These are phyloP conservation scores for Syrphus vitripennis DNA, from an alignment of 2,888 invertebrate genomes.

Conservation along the genomic window DNA sequence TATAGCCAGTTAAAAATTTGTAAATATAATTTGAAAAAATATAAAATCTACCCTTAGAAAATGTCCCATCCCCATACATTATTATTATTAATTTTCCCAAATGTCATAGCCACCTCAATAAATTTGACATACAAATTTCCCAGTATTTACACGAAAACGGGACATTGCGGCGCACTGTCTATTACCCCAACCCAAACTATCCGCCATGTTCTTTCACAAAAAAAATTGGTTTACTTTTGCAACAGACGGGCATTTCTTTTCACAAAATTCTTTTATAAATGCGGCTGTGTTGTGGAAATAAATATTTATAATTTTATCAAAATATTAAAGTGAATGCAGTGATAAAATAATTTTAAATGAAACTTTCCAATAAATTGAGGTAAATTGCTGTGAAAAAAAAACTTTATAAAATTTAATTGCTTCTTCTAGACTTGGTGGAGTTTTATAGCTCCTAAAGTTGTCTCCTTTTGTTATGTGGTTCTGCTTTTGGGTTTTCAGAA, in stretches of 20 bases:
- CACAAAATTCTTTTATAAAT: conserved; percentile 36
- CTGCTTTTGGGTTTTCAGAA: neutral
- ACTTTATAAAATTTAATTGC: neutral
- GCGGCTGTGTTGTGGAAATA: conserved; percentile 24
- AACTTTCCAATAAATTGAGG: conserved; percentile 31
- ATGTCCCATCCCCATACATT: too few species aligned
- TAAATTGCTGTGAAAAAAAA: conserved; percentile 32
- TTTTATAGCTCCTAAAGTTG: neutral
- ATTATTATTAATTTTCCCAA: neutral
- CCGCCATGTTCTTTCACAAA: conserved; percentile 62
- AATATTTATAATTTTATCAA: neutral
- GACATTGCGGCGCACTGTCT: conserved; percentile 29
- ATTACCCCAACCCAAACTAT: conserved; percentile 49
- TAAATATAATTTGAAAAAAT: too few species aligned
- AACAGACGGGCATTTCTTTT: conserved; percentile 50
- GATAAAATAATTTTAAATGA: conserved; percentile 3
- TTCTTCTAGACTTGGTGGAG: neutral
- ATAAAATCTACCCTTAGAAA: too few species aligned
- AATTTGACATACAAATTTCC: conserved; percentile 30
- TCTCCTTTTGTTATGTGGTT: conserved; percentile 29
- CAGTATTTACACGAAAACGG: conserved; percentile 38
- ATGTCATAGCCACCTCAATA: neutral
- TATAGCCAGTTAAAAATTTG: too few species aligned
- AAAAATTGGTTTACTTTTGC: conserved; percentile 46
- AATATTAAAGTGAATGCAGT: conserved; percentile 4